Evolutionary conservation across 2,113 vertebrate genomes (phyloP).

Genomic region (Pao palembangensis): DNA sequence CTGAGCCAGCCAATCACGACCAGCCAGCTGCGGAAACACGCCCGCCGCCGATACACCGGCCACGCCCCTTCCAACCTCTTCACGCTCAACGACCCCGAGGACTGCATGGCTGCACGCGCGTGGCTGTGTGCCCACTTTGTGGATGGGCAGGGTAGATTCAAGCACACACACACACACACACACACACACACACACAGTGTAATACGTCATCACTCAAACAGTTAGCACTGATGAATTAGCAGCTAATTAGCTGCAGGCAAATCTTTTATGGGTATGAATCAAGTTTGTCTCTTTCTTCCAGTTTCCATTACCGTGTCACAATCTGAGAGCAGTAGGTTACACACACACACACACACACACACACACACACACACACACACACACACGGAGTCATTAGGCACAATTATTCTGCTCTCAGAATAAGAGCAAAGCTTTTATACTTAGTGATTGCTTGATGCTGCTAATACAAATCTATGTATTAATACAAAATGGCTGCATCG

Average conservation of each 20-base stretch:
- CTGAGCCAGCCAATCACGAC: constrained; percentile 50
- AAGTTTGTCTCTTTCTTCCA: constrained; percentile 85
- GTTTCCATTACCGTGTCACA: constrained; percentile 76
- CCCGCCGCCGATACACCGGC: constrained; percentile 35
- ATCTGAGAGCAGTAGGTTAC: too few species aligned
- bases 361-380: background rate
- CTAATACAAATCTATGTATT: too few species aligned
- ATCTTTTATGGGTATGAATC: constrained; percentile 69
- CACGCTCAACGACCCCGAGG: constrained; percentile 78
- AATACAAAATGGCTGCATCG: too few species aligned
- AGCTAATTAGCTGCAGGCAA: constrained; percentile 80
- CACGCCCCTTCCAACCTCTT: constrained; percentile 83
- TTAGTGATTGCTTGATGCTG: too few species aligned
- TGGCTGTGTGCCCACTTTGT: constrained; percentile 72
- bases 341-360: background rate
- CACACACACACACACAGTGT: constrained; percentile 26
- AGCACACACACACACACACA: constrained; percentile 19
- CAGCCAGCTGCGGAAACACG: constrained; percentile 36
- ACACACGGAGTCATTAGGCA: constrained; percentile 77
- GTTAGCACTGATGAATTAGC: constrained; percentile 76
- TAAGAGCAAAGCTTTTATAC: background rate
- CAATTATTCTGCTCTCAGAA: constrained; percentile 79
- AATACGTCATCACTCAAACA: constrained; percentile 72
- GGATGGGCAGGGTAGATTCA: constrained; percentile 67
- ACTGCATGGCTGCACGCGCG: constrained; percentile 55